Evolutionary conservation across 2,797 vertebrate genomes (phyloP), one percentile per base, ranked within the genome.

Genomic region (Peromyscus attwateri): DNA sequence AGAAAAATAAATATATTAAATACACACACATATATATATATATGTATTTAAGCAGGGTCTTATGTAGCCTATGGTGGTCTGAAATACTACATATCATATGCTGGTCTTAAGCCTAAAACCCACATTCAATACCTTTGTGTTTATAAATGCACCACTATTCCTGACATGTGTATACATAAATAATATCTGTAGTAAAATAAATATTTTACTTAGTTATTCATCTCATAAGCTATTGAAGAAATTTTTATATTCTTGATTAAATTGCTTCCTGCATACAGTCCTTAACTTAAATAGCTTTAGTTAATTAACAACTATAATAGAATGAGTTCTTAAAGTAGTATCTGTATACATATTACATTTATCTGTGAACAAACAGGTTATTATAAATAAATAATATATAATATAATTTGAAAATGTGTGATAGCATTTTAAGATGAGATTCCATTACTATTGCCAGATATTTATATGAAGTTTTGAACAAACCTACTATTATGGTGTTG

Each of bases 201-300:
- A 71, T 89, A 94, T 57, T 82, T 90, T 62, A 49, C 13, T 92
- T 11, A 49, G 2, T 46, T 81, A 43, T 62, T 49, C 19, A 5
- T 3, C 0, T 23, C 43, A 55, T 87, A 60, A 37, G 12, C 12
- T 29, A 75, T 6, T 46, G 13, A 94, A 81, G 19, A 60, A 25
- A 34, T 82, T 95, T 96, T 77, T n/a, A 52, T 52, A 52, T 52
- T 77, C 55, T 94, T 87, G 2, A 75, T 52, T 92, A n/a, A 91
- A 79, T 16, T 75, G 29, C 62, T 87, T 31, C 34, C 29, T 62
- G 8, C 8, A n/a, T 93, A 68, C 0, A 80, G 68, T 89, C 52
- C 13, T 14, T 14, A 55, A 55, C 52, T 55, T 43, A 92, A 52
- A 31, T 46, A 57, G 66, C 3, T 89, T 6, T 52, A 79, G 70